These are phyloP conservation scores for Diuraphis noxia DNA, from an alignment of 1,140 invertebrate species.

Conservation along the genomic window DNA sequence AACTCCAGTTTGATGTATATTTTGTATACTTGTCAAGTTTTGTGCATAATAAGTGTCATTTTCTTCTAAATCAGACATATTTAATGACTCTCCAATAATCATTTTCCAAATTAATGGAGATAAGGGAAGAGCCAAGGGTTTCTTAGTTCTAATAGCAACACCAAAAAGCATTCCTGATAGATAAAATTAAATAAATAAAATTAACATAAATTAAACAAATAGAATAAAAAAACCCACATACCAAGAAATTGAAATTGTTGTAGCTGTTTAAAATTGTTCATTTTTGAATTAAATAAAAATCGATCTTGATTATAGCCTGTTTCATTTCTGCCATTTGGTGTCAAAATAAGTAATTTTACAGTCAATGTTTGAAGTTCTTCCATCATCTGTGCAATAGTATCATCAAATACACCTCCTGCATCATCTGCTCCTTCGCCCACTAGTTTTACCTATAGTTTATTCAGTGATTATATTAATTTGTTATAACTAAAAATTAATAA, in stretches of 20 bases:
- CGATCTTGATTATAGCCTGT: constrained; percentile 69
- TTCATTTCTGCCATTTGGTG: constrained; percentile 66
- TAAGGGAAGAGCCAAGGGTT: constrained; percentile 68
- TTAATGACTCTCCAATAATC: constrained; percentile 66
- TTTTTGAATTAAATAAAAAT: constrained; percentile 68
- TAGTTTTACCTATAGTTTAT: constrained; percentile 62
- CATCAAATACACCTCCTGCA: constrained; percentile 73
- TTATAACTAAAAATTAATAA: background rate
- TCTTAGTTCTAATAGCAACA: constrained; percentile 66
- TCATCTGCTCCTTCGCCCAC: constrained; percentile 73
- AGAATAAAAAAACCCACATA: constrained; percentile 55
- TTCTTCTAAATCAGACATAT: constrained; percentile 70
- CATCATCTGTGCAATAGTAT: constrained; percentile 74
- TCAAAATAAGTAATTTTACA: constrained; percentile 65
- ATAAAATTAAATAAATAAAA: background rate
- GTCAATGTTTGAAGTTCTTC: constrained; percentile 64
- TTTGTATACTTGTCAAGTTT: constrained; percentile 65
- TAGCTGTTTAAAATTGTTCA: constrained; percentile 61
- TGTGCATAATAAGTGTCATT: constrained; percentile 69
- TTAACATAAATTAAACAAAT: background rate
- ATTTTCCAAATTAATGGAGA: constrained; percentile 72
- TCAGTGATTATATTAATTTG: background rate
- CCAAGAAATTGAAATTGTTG: constrained; percentile 68
- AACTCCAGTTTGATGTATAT: constrained; percentile 67
- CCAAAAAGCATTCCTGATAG: constrained; percentile 65